Percentiles rank a stretch among this genome's conserved stretches.
phyloP scores from a whole-genome alignment of 2,888 invertebrate genomes.

The Phyllotreta cruciferae region DNA sequence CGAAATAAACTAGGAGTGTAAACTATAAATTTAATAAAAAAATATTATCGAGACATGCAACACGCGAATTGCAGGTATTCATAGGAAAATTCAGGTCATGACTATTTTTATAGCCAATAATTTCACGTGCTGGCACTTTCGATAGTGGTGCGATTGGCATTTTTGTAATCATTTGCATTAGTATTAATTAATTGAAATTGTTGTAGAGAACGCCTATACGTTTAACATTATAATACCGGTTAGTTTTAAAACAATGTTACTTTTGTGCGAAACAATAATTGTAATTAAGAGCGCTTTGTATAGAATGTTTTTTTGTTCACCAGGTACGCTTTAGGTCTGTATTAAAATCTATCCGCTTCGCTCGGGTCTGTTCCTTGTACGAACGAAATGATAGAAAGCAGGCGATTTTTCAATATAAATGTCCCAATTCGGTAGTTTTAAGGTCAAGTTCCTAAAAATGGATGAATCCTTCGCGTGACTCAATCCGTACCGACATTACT shows the following conservation, averaged over 20 bases:
- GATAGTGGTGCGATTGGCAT: conserved; percentile 30
- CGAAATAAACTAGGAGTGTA: too few relatives aligned
- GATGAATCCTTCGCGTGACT: conserved; percentile 17
- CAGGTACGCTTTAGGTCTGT: background rate
- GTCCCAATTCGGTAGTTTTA: conserved; percentile 7
- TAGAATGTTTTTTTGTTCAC: too few relatives aligned
- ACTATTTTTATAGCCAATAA: conserved; percentile 32
- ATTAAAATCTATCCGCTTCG: background rate
- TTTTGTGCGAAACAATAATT: too few relatives aligned
- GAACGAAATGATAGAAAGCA: conserved; percentile 10
- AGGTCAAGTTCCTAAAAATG: conserved; percentile 15
- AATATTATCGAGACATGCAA: conserved; percentile 26
- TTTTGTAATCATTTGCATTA: conserved; percentile 19
- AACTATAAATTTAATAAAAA: background rate
- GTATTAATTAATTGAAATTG: background rate
- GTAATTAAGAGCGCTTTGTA: too few relatives aligned
- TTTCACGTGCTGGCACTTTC: conserved; percentile 18
- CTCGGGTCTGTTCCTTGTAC: conserved; percentile 7
- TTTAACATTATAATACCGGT: too few relatives aligned
- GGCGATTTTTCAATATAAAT: conserved; percentile 11
- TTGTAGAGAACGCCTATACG: too few relatives aligned
- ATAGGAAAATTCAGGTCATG: conserved; percentile 36
- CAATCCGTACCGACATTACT: background rate
- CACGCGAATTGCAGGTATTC: conserved; percentile 29
- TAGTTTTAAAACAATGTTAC: too few relatives aligned